phyloP scores from a whole-genome alignment of 2,888 invertebrate species.

The Drosophila anomalata region DNA sequence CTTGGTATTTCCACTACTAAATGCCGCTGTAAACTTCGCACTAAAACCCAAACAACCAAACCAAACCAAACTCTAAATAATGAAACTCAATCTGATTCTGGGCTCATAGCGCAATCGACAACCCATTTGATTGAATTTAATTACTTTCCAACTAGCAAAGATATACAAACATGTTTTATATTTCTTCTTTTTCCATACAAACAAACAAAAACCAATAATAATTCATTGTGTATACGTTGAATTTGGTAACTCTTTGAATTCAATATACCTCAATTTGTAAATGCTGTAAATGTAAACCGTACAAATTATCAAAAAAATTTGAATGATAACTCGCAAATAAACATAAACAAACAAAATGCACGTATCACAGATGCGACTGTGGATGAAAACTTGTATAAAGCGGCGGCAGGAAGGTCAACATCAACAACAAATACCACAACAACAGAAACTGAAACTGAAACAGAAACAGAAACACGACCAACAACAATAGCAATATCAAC shows the following conservation, averaged over 20 bases:
- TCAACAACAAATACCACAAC: slow-evolving; percentile 61
- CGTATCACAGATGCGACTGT: slow-evolving; percentile 82
- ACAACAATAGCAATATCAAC: slow-evolving; percentile 36
- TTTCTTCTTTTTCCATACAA: slow-evolving; percentile 62
- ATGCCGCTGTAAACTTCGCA: slow-evolving; percentile 73
- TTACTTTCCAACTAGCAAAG: slow-evolving; percentile 43
- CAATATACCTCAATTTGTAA: slow-evolving; percentile 61
- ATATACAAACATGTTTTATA: slow-evolving; percentile 56
- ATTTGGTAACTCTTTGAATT: slow-evolving; percentile 49
- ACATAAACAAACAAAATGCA: slow-evolving; percentile 57
- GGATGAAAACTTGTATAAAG: slow-evolving; percentile 76
- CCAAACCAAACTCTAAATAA: slow-evolving; percentile 22
- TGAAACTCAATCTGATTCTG: slow-evolving; percentile 47
- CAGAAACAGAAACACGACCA: slow-evolving; percentile 41
- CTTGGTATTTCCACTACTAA: slow-evolving; percentile 75
- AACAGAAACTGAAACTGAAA: slow-evolving; percentile 77
- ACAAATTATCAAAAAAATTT: slow-evolving; percentile 40
- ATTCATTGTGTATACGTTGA: slow-evolving; percentile 55
- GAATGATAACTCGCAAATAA: slow-evolving; percentile 69
- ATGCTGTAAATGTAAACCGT: slow-evolving; percentile 64
- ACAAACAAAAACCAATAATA: slow-evolving; percentile 23
- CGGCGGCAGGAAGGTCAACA: slow-evolving; percentile 88
- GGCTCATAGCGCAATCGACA: slow-evolving; percentile 56
- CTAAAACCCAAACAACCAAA: slow-evolving; percentile 58
- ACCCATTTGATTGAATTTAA: slow-evolving; percentile 57